A percentile compares a stretch with the other conserved stretches of the same genome.
Conservation (phyloP, 2,888 invertebrate species). For the Cheilosia impressa region DNA sequence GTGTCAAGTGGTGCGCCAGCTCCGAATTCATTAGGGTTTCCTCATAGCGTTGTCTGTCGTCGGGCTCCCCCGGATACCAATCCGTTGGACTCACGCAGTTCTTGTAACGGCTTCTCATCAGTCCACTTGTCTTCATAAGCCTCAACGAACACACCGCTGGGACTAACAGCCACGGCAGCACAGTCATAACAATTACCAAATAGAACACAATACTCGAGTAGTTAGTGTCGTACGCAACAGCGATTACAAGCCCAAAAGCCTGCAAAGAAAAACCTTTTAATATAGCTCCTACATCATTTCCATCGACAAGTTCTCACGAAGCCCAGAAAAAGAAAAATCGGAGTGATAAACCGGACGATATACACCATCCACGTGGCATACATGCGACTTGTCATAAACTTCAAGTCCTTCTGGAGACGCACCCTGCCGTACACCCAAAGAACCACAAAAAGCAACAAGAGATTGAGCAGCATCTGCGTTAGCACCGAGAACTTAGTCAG, state of each 20-base stretch:
- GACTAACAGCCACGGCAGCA: conserved; percentile 79
- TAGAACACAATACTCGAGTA: conserved; percentile 48
- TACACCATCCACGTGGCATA: conserved; percentile 82
- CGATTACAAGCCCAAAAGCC: conserved; percentile 53
- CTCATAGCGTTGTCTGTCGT: conserved; percentile 80
- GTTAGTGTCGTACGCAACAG: conserved; percentile 38
- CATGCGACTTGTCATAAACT: conserved; percentile 89
- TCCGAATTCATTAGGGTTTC: conserved; percentile 80
- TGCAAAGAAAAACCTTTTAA: conserved; percentile 13
- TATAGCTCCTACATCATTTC: background rate
- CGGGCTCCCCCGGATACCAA: conserved; percentile 81
- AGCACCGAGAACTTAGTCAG: conserved; percentile 57
- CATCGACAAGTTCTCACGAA: conserved; percentile 34
- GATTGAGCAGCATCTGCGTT: conserved; percentile 91
- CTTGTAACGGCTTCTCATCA: conserved; percentile 77
- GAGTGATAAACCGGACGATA: conserved; percentile 88
- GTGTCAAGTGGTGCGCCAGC: conserved; percentile 40
- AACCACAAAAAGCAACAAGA: conserved; percentile 90
- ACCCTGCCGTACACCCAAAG: conserved; percentile 90
- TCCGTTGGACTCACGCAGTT: conserved; percentile 80
- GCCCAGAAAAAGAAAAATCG: conserved; percentile 80
- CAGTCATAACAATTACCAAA: conserved; percentile 15
- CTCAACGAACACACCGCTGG: conserved; percentile 79
- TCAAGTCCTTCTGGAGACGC: conserved; percentile 86
- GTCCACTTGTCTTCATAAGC: conserved; percentile 78